Evolutionary conservation across 2,888 invertebrate species (phyloP).

Genomic region (Mythimna vitellina): DNA sequence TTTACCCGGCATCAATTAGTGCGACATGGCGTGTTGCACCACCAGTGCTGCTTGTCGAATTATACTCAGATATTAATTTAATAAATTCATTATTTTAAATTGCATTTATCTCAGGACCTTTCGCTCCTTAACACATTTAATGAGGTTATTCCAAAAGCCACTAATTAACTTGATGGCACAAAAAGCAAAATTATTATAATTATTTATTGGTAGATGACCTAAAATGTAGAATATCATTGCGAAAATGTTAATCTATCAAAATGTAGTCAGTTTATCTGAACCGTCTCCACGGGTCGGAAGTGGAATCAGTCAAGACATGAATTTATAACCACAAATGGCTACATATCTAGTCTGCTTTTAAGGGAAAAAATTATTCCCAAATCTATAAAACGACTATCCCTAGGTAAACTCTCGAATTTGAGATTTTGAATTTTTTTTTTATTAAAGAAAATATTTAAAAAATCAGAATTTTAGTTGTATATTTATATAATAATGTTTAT

Average conservation of each 20-base stretch:
- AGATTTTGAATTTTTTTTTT: no score
- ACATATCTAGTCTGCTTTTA: not conserved
- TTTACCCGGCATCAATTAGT: slow-evolving; percentile 19
- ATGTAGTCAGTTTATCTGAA: not conserved
- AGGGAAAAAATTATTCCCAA: not conserved
- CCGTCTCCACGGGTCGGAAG: not conserved
- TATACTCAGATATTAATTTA: slow-evolving; percentile 9
- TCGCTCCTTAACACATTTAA: slow-evolving; percentile 8
- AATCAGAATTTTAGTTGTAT: no score
- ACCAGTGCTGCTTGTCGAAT: not conserved
- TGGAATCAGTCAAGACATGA: not conserved
- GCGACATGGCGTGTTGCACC: not conserved
- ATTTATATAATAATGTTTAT: no score
- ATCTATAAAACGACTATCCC: no score
- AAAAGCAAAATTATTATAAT: slow-evolving; percentile 3
- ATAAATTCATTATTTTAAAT: slow-evolving; percentile 26
- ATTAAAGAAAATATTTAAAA: no score
- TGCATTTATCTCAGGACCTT: not conserved
- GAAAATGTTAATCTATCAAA: slow-evolving; percentile 12
- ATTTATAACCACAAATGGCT: not conserved
- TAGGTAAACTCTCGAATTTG: no score
- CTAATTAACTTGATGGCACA: slow-evolving; percentile 22
- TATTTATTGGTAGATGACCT: slow-evolving; percentile 1
- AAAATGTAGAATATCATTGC: not conserved
- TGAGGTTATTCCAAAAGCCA: not conserved